Evolutionary conservation across 2,797 vertebrate species (phyloP).

Genomic region (Botia kubotai): DNA sequence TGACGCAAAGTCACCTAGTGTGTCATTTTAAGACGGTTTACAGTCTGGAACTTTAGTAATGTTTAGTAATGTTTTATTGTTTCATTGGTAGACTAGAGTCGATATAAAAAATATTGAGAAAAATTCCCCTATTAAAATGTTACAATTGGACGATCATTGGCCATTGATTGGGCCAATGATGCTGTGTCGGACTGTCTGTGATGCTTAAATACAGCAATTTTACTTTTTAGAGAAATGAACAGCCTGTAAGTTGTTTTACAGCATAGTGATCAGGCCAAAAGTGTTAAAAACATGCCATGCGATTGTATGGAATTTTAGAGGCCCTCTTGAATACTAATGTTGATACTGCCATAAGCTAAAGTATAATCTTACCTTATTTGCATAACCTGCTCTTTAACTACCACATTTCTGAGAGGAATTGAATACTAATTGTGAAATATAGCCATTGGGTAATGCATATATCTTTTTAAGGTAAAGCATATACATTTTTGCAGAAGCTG

Average conservation of each 20-base stretch:
- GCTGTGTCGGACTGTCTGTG: too few species aligned
- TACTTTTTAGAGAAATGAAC: background rate
- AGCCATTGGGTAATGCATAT: background rate
- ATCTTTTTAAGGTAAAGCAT: background rate
- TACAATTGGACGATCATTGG: too few species aligned
- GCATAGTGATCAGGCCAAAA: background rate
- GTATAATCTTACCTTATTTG: background rate
- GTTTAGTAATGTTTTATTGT: slow-evolving; percentile 29
- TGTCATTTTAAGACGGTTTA: background rate
- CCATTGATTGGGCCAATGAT: background rate
- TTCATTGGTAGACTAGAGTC: background rate
- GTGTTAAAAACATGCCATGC: background rate
- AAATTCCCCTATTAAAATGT: background rate
- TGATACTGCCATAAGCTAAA: background rate
- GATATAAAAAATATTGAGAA: background rate
- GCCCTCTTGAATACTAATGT: background rate
- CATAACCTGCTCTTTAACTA: background rate
- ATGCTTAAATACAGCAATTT: background rate
- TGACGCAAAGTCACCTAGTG: background rate
- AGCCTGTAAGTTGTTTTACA: background rate
- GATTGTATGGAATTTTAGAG: background rate
- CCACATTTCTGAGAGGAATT: background rate
- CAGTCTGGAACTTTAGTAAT: slow-evolving; percentile 15
- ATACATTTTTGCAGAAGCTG: background rate
- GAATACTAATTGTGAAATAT: background rate